A percentile compares a stretch with the other conserved stretches of the same genome.
These are phyloP conservation scores for Pediacus dermestoides DNA, from an alignment of 2,888 invertebrate species.

Conservation along the genomic window DNA sequence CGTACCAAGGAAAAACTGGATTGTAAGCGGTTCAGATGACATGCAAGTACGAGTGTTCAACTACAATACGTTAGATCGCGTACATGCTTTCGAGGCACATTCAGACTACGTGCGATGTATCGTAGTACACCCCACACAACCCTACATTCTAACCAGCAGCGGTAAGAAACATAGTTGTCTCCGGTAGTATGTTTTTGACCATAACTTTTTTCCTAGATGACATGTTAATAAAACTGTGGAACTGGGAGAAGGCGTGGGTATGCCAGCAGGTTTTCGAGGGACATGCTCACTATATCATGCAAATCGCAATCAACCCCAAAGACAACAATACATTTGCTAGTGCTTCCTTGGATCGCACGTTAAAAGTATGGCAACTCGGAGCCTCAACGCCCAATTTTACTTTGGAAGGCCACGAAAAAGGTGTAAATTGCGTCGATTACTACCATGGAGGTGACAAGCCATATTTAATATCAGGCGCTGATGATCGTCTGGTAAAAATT, in stretches of 20 bases:
- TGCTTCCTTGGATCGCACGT: slow-evolving; percentile 95
- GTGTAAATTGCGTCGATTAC: slow-evolving; percentile 98
- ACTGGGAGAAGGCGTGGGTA: slow-evolving; percentile 98
- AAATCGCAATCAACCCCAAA: slow-evolving; percentile 98
- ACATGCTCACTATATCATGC: slow-evolving; percentile 99
- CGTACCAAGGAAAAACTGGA: slow-evolving; percentile 97
- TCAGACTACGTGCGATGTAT: slow-evolving; percentile 97
- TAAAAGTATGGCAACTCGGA: slow-evolving; percentile 98
- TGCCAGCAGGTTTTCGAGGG: slow-evolving; percentile 99
- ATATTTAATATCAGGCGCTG: slow-evolving; percentile 97
- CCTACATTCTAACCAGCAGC: slow-evolving; percentile 93
- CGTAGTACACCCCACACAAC: slow-evolving; percentile 95
- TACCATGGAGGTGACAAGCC: slow-evolving; percentile 98
- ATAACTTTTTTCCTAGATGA: slow-evolving; percentile 68
- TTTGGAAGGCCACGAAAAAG: slow-evolving; percentile 96
- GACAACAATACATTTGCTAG: slow-evolving; percentile 99
- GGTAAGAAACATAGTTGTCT: slow-evolving; percentile 58
- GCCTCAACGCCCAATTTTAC: slow-evolving; percentile 98
- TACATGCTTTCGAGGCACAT: slow-evolving; percentile 96
- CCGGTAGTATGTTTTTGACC: slow-evolving; percentile 3
- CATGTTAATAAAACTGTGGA: slow-evolving; percentile 98
- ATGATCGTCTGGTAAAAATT: slow-evolving; percentile 95
- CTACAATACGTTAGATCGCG: slow-evolving; percentile 95
- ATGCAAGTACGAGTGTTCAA: slow-evolving; percentile 96
- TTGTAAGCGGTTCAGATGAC: slow-evolving; percentile 95